Evolutionary conservation across 53 echinoderm and acorn worm genomes (phyloP).

Genomic region (Mesocentrotus franciscanus): DNA sequence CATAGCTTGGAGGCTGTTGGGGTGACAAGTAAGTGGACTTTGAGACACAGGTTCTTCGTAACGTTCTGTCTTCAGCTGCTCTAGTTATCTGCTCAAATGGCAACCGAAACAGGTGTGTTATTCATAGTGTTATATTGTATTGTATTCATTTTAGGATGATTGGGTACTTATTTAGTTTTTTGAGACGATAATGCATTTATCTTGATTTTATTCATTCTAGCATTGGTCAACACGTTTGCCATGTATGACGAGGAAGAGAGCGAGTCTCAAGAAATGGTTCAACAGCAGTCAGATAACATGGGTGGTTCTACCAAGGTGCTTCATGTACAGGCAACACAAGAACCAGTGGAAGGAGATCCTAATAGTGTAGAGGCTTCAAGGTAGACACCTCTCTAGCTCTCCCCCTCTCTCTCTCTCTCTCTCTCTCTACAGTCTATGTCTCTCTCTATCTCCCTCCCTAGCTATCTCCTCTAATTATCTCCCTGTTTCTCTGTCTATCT

Average conservation of each 20-base stretch:
- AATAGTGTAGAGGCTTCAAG: conserved; percentile 38
- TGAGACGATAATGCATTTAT: too few species aligned
- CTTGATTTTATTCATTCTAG: background rate
- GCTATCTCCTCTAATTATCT: too few species aligned
- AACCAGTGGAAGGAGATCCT: conserved; percentile 60
- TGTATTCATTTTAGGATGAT: background rate
- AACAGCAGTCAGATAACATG: conserved; percentile 38
- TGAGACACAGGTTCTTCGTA: too few species aligned
- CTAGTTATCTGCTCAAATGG: background rate
- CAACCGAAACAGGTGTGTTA: too few species aligned
- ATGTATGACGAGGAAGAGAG: conserved; percentile 40
- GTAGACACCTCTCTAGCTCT: background rate
- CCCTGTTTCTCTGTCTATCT: too few species aligned
- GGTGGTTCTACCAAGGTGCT: conserved; percentile 68
- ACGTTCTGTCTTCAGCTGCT: too few species aligned
- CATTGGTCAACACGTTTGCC: conserved; percentile 28
- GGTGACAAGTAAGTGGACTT: too few species aligned
- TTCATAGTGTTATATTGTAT: background rate
- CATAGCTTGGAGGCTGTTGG: too few species aligned
- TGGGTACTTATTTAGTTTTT: too few species aligned
- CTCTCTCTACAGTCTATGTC: too few species aligned
- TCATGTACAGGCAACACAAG: conserved; percentile 64
- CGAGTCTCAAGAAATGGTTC: conserved; percentile 36
- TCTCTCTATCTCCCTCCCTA: too few species aligned
- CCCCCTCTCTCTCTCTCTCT: background rate